Base-by-base conservation (phyloP, 1,140 invertebrate genomes). In the Drosophila kohkoa region DNA sequence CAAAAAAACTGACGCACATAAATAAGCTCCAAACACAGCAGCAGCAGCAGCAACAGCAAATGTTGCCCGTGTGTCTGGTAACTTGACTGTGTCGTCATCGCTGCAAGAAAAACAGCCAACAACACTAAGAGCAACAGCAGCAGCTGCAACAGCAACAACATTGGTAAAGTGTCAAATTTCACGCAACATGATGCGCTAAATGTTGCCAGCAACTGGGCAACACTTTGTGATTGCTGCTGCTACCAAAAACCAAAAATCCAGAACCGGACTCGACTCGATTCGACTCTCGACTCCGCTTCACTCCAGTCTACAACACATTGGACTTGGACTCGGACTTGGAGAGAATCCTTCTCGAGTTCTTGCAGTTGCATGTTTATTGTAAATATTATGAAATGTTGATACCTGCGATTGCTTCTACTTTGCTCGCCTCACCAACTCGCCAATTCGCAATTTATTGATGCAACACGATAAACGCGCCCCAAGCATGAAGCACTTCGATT, bases 371-470 rank as follows among this genome's bases (percentile, higher is more conserved):
- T 91, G 88, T 88, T 91, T 91, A 85, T 91, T 91, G 89, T 91
- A 91, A 91, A 91, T 91, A 91, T 91, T 91, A 91, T 91, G 88
- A 91, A 88, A 88, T 91, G 88, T 78, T 91, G 88, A 85, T 81
- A 89, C 75, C 81, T 85, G 77, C 81, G 74, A 79, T 77, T 87
- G 82, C 71, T 79, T 25, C 20, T 25, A 25, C 20, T 25, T 25
- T 25, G 20, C 20, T 25, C 20, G 68, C 62, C 55, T 49, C 59
- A 48, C 52, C 63, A 51, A 49, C 49, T 60, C 41, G 58, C 69
- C 57, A 25, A 25, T 25, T 74, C 30, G 66, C 68, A 89, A 89
- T 89, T 89, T 89, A 89, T 89, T 89, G 85, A 85, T 89, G 85
- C 81, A 81, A 77, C 78, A 77, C 85, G 85, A 89, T 89, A 89